These are phyloP conservation scores for Zenarchopterus dispar DNA, from an alignment of 2,797 vertebrate species.

Conservation along the genomic window DNA sequence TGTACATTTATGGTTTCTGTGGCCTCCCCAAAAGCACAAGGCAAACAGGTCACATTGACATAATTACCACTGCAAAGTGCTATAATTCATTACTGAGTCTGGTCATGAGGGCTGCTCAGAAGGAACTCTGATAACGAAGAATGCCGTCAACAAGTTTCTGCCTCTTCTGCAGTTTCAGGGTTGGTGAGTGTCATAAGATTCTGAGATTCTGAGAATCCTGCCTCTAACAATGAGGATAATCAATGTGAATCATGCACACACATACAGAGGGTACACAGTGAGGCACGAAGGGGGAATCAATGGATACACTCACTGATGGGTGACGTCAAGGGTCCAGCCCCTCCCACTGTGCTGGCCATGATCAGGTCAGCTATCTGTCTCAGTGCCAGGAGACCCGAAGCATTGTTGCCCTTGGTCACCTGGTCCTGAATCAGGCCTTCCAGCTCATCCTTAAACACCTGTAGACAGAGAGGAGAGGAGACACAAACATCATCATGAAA, in stretches of 20 bases:
- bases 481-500: constrained; percentile 11
- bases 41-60: constrained; percentile 24
- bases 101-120: constrained; percentile 57
- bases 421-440: constrained; percentile 95
- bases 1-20: constrained; percentile 14
- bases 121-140: constrained; percentile 51
- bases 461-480: constrained; percentile 54
- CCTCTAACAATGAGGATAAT: constrained; percentile 70
- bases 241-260: constrained; percentile 53
- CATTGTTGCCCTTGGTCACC: constrained; percentile 92
- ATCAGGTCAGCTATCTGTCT: constrained; percentile 96
- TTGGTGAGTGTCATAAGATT: constrained; percentile 67
- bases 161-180: constrained; percentile 56
- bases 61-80: constrained; percentile 52
- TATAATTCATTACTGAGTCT: constrained; percentile 47
- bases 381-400: constrained; percentile 89
- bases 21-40: constrained; percentile 34
- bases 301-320: constrained; percentile 78
- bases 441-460: constrained; percentile 97
- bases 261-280: constrained; percentile 23
- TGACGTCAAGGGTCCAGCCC: constrained; percentile 85
- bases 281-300: constrained; percentile 25
- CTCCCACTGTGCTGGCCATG: constrained; percentile 88
- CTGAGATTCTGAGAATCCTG: constrained; percentile 60
- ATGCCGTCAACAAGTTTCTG: constrained; percentile 62